A percentile compares a stretch with the other conserved stretches of the same genome.
Conservation (phyloP, 2,113 vertebrate genomes). For the Balaenoptera acutorostrata region DNA sequence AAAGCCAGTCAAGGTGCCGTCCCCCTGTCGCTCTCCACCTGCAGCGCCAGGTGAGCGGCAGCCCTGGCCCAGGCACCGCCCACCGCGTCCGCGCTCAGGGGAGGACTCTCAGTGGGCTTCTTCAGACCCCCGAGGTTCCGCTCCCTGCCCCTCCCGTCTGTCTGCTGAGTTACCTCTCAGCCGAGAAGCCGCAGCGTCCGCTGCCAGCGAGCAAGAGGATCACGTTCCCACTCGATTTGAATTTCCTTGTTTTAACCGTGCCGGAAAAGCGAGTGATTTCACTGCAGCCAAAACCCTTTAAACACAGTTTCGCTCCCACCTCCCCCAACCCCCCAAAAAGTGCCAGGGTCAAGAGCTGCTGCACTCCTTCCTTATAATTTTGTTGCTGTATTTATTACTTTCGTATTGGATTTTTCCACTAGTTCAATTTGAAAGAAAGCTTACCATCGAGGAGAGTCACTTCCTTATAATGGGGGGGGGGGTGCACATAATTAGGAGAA, state of each 20-base stretch:
- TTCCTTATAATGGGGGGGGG: constrained; percentile 23
- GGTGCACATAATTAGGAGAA: background rate
- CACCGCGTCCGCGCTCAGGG: background rate
- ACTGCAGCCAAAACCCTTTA: constrained; percentile 32
- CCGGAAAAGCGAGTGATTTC: constrained; percentile 29
- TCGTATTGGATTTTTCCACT: constrained; percentile 68
- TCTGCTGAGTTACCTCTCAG: constrained; percentile 37
- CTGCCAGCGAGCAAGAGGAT: constrained; percentile 15
- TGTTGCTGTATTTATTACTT: constrained; percentile 8
- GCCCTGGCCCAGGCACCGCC: background rate
- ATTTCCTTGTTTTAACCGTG: constrained; percentile 62
- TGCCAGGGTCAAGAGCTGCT: constrained; percentile 69
- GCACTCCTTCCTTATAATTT: constrained; percentile 39
- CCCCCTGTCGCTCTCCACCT: constrained; percentile 48
- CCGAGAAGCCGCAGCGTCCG: constrained; percentile 11
- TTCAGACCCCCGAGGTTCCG: background rate
- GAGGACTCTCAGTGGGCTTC: background rate
- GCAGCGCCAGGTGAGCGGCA: constrained; percentile 68
- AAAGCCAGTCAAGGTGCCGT: background rate
- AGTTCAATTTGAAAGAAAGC: constrained; percentile 13
- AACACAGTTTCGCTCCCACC: constrained; percentile 14
- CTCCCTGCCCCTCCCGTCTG: constrained; percentile 20
- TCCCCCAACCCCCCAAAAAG: background rate
- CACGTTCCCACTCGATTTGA: constrained; percentile 61
- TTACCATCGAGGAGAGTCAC: constrained; percentile 34